Percentiles rank a stretch among this genome's conserved stretches.
These are phyloP conservation scores for Pseudotriccus pelzelni DNA, from an alignment of 2,797 vertebrate genomes.

Conservation along the genomic window DNA sequence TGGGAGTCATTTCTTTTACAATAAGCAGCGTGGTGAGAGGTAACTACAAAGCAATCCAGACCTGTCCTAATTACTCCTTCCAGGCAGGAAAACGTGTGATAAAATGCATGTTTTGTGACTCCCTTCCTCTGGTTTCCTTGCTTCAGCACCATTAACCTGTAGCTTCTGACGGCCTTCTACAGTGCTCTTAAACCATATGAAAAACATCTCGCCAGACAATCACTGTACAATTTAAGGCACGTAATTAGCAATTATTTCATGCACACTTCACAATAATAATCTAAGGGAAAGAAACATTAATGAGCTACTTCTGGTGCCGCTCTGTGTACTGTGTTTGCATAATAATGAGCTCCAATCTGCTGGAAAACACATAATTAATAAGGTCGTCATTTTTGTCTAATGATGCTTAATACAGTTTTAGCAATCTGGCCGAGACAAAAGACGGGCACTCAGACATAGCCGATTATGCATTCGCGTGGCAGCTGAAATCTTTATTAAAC, in stretches of 20 bases:
- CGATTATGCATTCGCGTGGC: constrained; percentile 77
- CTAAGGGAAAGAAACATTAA: constrained; percentile 70
- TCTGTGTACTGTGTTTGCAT: constrained; percentile 75
- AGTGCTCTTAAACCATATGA: not conserved
- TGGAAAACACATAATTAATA: constrained; percentile 79
- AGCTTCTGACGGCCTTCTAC: not conserved
- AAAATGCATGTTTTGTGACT: constrained; percentile 21
- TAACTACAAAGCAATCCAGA: constrained; percentile 35
- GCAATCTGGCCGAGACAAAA: constrained; percentile 81
- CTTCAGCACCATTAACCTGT: not conserved
- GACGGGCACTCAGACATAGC: constrained; percentile 71
- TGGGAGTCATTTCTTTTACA: constrained; percentile 34
- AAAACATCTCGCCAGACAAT: constrained; percentile 20
- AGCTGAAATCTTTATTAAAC: constrained; percentile 82
- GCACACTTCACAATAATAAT: constrained; percentile 64
- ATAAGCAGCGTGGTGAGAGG: not conserved
- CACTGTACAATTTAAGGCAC: constrained; percentile 57
- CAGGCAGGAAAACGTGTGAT: constrained; percentile 25
- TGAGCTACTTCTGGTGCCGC: constrained; percentile 67
- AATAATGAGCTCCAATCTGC: constrained; percentile 77
- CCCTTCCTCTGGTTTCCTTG: not conserved
- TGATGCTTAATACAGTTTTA: constrained; percentile 79
- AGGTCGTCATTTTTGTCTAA: constrained; percentile 74
- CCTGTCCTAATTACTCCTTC: constrained; percentile 36
- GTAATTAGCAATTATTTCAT: constrained; percentile 74